phyloP scores from a whole-genome alignment of 2,113 vertebrate genomes.

The Corythoichthys intestinalis region DNA sequence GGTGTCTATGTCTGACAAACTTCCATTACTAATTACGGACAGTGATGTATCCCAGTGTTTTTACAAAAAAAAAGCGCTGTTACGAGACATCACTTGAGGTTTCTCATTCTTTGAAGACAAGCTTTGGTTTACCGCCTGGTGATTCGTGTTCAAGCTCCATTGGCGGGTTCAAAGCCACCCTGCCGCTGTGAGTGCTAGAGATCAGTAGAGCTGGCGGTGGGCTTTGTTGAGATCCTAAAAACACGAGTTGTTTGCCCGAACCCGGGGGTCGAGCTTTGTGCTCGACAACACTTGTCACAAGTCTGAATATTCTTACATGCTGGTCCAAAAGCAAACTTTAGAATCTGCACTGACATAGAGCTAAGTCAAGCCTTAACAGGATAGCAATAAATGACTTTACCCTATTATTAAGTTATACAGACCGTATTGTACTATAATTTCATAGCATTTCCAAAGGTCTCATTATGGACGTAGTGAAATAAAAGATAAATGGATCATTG shows the following conservation, averaged over 20 bases:
- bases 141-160: conserved; percentile 29
- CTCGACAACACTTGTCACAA: conserved; percentile 14
- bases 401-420: neutral
- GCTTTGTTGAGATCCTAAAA: conserved; percentile 47
- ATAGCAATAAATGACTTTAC: conserved; percentile 37
- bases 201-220: conserved; percentile 37
- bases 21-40: conserved; percentile 5
- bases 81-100: conserved; percentile 27
- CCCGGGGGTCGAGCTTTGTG: conserved; percentile 1
- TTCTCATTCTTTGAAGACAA: conserved; percentile 51
- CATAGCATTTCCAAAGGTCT: conserved; percentile 4
- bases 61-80: conserved; percentile 37
- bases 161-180: conserved; percentile 60
- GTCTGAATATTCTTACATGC: neutral
- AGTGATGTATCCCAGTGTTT: conserved; percentile 15
- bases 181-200: conserved; percentile 15
- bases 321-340: conserved; percentile 15
- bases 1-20: neutral
- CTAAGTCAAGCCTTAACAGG: conserved; percentile 29
- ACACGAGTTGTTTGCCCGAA: conserved; percentile 31
- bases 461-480: neutral
- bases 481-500: neutral
- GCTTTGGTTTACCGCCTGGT: conserved; percentile 45
- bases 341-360: conserved; percentile 15
- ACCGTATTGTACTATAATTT: neutral